Conservation (phyloP, 2,797 vertebrate genomes). For the Petrocephalus sullivani region DNA sequence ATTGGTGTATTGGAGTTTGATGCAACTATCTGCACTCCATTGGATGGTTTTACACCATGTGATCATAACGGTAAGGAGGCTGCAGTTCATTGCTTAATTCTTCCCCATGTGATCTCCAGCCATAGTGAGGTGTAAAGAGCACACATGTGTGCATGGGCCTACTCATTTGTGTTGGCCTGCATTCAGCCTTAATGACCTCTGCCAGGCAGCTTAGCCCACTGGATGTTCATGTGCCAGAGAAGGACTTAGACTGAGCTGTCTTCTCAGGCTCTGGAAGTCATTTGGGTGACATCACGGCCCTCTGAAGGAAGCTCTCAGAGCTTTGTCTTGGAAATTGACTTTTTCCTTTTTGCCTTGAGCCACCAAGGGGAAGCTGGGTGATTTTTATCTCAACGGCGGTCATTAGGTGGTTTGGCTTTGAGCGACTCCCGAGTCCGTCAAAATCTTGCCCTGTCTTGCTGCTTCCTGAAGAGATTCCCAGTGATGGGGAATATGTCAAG, state of each 20-base stretch:
- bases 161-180: not conserved
- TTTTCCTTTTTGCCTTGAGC: constrained; percentile 15
- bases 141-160: not conserved
- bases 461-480: constrained; percentile 4
- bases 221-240: constrained; percentile 45
- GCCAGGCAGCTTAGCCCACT: constrained; percentile 40
- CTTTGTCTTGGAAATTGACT: constrained; percentile 32
- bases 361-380: constrained; percentile 17
- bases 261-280: constrained; percentile 44
- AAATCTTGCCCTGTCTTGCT: not conserved
- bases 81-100: constrained; percentile 49
- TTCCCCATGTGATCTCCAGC: constrained; percentile 41
- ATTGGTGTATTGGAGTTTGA: constrained; percentile 64
- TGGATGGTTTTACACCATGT: constrained; percentile 52
- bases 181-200: not conserved
- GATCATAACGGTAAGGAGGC: constrained; percentile 20
- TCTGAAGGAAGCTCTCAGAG: constrained; percentile 43
- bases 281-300: constrained; percentile 55
- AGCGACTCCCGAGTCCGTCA: constrained; percentile 43
- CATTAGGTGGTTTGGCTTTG: constrained; percentile 53
- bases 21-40: constrained; percentile 65
- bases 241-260: constrained; percentile 54
- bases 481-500: not conserved
- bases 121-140: constrained; percentile 27
- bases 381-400: constrained; percentile 35